These are phyloP conservation scores for Thomomys bottae DNA, from an alignment of 2,113 vertebrate genomes.

Conservation along the genomic window DNA sequence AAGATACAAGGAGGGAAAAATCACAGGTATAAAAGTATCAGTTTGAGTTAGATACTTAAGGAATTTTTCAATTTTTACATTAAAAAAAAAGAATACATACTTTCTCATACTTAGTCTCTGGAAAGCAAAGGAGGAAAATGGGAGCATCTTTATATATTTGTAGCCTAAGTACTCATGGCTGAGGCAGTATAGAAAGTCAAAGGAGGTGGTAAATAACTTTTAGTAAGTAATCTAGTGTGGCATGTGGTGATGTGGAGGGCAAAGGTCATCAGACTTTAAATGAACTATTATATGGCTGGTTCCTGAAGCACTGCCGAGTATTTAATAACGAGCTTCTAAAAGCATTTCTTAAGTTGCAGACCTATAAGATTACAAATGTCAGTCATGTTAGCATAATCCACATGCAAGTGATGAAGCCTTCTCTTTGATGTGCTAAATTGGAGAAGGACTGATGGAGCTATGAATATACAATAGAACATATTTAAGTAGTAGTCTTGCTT, in stretches of 20 bases:
- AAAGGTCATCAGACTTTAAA: slow-evolving; percentile 89
- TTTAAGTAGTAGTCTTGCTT: slow-evolving; percentile 93
- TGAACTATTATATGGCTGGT: slow-evolving; percentile 88
- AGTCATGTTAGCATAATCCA: slow-evolving; percentile 93
- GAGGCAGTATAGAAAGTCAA: slow-evolving; percentile 81
- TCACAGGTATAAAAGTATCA: not conserved
- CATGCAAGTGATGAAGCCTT: slow-evolving; percentile 90
- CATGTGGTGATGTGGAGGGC: slow-evolving; percentile 86
- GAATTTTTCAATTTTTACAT: slow-evolving; percentile 70
- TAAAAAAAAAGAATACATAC: not conserved
- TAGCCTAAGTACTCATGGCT: slow-evolving; percentile 76
- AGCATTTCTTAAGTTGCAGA: slow-evolving; percentile 91
- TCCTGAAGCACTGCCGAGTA: slow-evolving; percentile 86
- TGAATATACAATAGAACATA: slow-evolving; percentile 94
- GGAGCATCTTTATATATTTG: slow-evolving; percentile 67
- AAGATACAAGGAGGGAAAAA: slow-evolving; percentile 16
- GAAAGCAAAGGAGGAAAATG: slow-evolving; percentile 60
- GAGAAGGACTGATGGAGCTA: slow-evolving; percentile 93
- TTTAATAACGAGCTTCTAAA: slow-evolving; percentile 90
- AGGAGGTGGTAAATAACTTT: slow-evolving; percentile 86
- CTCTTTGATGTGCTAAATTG: slow-evolving; percentile 96
- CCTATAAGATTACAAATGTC: slow-evolving; percentile 93
- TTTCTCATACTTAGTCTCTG: slow-evolving; percentile 71
- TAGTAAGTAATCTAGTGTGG: slow-evolving; percentile 83
- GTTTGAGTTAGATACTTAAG: slow-evolving; percentile 25